These are phyloP conservation scores for Serrognathus titanus DNA, from an alignment of 2,888 invertebrate genomes.

Conservation along the genomic window DNA sequence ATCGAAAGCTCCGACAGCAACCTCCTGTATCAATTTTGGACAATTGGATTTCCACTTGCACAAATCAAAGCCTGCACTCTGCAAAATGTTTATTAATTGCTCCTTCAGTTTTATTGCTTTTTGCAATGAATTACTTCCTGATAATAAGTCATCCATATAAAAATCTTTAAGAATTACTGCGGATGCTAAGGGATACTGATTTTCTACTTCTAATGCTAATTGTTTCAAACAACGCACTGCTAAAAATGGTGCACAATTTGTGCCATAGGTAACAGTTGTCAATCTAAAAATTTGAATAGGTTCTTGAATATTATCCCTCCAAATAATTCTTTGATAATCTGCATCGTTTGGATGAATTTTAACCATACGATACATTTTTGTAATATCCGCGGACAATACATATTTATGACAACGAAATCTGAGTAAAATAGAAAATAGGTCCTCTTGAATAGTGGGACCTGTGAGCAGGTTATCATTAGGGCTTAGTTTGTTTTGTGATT, in stretches of 20 bases:
- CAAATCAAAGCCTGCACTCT: slow-evolving; percentile 8
- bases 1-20: too few relatives aligned
- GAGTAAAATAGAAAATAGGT: slow-evolving; percentile 3
- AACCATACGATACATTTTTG: slow-evolving; percentile 30
- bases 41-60: too few relatives aligned
- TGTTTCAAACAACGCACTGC: slow-evolving; percentile 25
- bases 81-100: slow-evolving; percentile 9
- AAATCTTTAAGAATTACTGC: slow-evolving; percentile 14
- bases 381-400: slow-evolving; percentile 26
- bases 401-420: not conserved
- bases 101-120: not conserved
- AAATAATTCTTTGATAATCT: slow-evolving; percentile 25
- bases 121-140: slow-evolving; percentile 9
- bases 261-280: slow-evolving; percentile 26
- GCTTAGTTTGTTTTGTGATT: slow-evolving; percentile 2
- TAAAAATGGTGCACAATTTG: slow-evolving; percentile 24
- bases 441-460: slow-evolving; percentile 9
- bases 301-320: slow-evolving; percentile 13
- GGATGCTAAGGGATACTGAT: slow-evolving; percentile 19
- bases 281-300: slow-evolving; percentile 18
- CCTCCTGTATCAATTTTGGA: too few relatives aligned
- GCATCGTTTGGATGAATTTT: slow-evolving; percentile 16
- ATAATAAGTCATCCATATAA: slow-evolving; percentile 21
- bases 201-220: slow-evolving; percentile 18
- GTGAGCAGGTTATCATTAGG: slow-evolving; percentile 5